Evolutionary conservation across 1,140 invertebrate species (phyloP).

Genomic region (Zaprionus gabonicus): DNA sequence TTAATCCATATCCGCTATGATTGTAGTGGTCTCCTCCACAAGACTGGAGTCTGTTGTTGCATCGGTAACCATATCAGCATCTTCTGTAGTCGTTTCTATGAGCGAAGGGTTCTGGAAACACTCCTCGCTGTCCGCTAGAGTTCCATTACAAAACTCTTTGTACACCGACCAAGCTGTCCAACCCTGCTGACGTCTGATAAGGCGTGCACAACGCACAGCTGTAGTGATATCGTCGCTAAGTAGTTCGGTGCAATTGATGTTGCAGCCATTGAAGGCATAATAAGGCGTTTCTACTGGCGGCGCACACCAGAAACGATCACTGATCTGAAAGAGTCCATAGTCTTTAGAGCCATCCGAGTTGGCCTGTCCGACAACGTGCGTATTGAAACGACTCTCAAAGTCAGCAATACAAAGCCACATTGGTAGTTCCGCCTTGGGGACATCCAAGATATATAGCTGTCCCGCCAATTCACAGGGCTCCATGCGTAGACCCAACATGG

Average conservation of each 20-base stretch:
- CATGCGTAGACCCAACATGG: conserved; percentile 45
- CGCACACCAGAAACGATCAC: conserved; percentile 79
- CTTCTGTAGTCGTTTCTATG: neutral
- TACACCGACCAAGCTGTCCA: conserved; percentile 90
- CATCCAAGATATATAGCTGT: conserved; percentile 72
- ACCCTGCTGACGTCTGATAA: conserved; percentile 85
- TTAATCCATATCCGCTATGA: conserved; percentile 28
- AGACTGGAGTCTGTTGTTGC: neutral
- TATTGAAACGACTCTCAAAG: conserved; percentile 77
- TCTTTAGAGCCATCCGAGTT: conserved; percentile 76
- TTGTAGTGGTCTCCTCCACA: conserved; percentile 15
- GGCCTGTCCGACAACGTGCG: conserved; percentile 60
- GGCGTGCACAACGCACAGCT: conserved; percentile 68
- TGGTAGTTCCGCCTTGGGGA: conserved; percentile 66
- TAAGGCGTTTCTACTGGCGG: conserved; percentile 61
- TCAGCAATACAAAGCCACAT: conserved; percentile 74
- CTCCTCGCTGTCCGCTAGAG: conserved; percentile 55
- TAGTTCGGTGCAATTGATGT: conserved; percentile 71
- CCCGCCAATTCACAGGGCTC: conserved; percentile 86
- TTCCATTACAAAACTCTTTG: conserved; percentile 84
- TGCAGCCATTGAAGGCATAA: conserved; percentile 73
- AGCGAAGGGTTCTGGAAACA: conserved; percentile 52
- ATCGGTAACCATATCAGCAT: conserved; percentile 5
- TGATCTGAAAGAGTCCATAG: conserved; percentile 84
- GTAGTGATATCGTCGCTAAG: conserved; percentile 73